These are phyloP conservation scores for Azemiops feae DNA, from an alignment of 2,113 vertebrate species.

Conservation along the genomic window DNA sequence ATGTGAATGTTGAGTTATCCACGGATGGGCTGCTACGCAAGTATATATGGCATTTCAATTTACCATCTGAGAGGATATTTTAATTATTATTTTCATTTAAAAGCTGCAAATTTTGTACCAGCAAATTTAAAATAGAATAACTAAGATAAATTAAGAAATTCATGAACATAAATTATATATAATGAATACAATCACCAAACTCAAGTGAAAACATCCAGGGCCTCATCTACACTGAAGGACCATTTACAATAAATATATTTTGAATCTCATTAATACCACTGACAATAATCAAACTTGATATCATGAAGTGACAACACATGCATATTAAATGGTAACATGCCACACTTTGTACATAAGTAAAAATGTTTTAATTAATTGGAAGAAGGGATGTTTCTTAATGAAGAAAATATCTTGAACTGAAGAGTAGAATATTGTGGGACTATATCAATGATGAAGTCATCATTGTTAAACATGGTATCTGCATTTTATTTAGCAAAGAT, in stretches of 20 bases:
- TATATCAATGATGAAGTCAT: neutral
- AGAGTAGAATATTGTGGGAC: neutral
- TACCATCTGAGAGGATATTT: no score
- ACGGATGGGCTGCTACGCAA: no score
- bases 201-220: neutral
- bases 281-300: neutral
- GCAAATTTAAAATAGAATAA: neutral
- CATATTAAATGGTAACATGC: neutral
- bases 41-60: no score
- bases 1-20: no score
- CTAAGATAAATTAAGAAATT: neutral
- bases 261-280: neutral
- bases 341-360: neutral
- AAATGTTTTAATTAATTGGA: neutral
- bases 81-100: neutral
- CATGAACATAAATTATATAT: neutral
- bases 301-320: neutral
- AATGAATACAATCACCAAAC: neutral
- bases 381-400: neutral
- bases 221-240: neutral
- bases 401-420: neutral
- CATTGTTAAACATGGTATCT: neutral
- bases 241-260: neutral
- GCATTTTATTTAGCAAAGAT: neutral
- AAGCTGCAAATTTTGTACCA: neutral